These are phyloP conservation scores for Notolepis coatsorum DNA, from an alignment of 2,797 vertebrate species.

Conservation along the genomic window DNA sequence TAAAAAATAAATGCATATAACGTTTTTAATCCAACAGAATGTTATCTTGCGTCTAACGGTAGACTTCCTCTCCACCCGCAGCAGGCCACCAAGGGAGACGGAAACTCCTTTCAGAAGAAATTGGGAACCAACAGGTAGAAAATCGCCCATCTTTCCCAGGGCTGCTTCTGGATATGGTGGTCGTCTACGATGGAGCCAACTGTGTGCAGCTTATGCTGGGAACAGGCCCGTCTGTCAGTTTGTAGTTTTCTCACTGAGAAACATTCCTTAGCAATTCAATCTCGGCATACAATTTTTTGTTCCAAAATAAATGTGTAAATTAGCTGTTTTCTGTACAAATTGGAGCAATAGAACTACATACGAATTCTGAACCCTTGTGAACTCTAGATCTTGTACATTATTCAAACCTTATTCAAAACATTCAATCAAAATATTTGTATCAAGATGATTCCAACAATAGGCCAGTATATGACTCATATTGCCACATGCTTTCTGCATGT, in stretches of 20 bases:
- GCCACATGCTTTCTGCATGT: no score
- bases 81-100: slow-evolving; percentile 91
- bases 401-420: no score
- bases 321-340: neutral
- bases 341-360: no score
- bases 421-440: no score
- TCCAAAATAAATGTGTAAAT: neutral
- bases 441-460: no score
- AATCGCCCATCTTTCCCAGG: neutral
- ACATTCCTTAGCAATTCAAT: neutral
- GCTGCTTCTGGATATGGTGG: neutral
- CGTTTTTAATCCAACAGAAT: neutral
- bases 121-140: slow-evolving; percentile 79
- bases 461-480: no score
- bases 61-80: slow-evolving; percentile 55
- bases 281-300: neutral
- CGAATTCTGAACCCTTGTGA: no score
- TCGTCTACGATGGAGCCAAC: neutral
- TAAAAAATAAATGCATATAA: slow-evolving; percentile 50
- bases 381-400: no score
- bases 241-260: no score
- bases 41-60: neutral
- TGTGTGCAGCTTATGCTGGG: neutral
- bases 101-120: slow-evolving; percentile 89
- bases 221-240: neutral